Conservation (phyloP, 2,888 invertebrate genomes). For the Melanargia galathea region DNA sequence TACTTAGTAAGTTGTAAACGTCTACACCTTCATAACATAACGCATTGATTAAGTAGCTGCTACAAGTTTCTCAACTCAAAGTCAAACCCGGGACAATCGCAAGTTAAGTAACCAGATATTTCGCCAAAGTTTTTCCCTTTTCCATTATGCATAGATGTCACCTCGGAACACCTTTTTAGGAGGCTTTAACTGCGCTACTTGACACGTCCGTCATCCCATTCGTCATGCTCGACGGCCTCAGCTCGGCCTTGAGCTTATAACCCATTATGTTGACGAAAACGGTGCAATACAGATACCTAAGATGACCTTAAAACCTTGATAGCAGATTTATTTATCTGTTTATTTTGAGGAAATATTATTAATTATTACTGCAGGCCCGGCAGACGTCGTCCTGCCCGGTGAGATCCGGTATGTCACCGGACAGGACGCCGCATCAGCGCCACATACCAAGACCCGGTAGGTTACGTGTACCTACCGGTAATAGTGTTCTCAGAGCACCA, state of each 20-base stretch:
- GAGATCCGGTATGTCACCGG: too few species aligned
- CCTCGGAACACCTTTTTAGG: slow-evolving; percentile 43
- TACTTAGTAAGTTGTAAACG: too few species aligned
- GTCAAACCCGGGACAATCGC: not conserved
- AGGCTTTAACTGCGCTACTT: slow-evolving; percentile 44
- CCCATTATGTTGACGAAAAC: slow-evolving; percentile 45
- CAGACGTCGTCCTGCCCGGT: too few species aligned
- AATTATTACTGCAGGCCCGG: too few species aligned
- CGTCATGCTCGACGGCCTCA: slow-evolving; percentile 23
- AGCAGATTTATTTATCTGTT: slow-evolving; percentile 6
- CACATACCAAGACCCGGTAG: too few species aligned
- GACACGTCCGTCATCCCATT: slow-evolving; percentile 35
- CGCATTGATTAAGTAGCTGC: too few species aligned
- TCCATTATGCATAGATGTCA: slow-evolving; percentile 21
- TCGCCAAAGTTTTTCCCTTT: slow-evolving; percentile 8
- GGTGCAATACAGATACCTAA: slow-evolving; percentile 34
- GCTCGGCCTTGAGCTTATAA: slow-evolving; percentile 42
- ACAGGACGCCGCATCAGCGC: too few species aligned
- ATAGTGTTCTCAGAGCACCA: too few species aligned
- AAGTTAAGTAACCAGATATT: not conserved
- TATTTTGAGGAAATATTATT: not conserved
- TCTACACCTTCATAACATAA: too few species aligned
- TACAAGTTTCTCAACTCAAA: not conserved
- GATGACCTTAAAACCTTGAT: slow-evolving; percentile 28
- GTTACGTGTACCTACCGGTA: too few species aligned